Conservation (phyloP, 92 coral and sea anemone genomes). For the Porites evermanni region DNA sequence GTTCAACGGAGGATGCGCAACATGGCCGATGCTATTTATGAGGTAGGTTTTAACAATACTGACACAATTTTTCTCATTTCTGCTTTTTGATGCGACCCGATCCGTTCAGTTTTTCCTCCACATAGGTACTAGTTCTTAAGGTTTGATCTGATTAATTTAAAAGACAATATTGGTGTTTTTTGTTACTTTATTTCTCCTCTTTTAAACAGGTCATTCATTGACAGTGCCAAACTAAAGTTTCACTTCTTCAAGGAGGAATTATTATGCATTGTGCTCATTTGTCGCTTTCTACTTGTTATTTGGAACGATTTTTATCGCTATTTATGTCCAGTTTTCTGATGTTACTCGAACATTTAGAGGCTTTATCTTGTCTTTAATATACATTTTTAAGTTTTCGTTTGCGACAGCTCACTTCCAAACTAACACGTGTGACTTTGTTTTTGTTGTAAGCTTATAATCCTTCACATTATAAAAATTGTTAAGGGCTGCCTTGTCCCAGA, state of each 20-base stretch:
- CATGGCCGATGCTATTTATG: constrained; percentile 99
- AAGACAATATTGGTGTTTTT: background rate
- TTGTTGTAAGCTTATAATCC: background rate
- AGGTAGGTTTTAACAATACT: constrained; percentile 65
- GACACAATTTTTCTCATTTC: background rate
- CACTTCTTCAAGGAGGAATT: background rate
- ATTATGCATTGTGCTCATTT: background rate
- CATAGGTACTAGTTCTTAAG: background rate
- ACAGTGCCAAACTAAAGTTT: background rate
- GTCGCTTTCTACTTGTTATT: background rate
- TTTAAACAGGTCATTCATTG: constrained; percentile 20
- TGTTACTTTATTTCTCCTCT: background rate
- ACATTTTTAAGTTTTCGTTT: too few species aligned
- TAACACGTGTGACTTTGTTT: constrained; percentile 20
- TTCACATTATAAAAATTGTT: background rate
- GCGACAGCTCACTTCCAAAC: too few species aligned
- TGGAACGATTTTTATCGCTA: background rate
- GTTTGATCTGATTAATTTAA: background rate
- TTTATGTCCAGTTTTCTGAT: background rate
- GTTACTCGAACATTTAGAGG: background rate
- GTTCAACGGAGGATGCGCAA: constrained; percentile 79
- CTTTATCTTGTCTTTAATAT: background rate
- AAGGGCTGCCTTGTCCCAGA: background rate
- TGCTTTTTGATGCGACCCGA: background rate
- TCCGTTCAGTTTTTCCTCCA: background rate